A percentile compares a stretch with the other conserved stretches of the same genome.
These are phyloP conservation scores for Popillia japonica DNA, from an alignment of 1,140 invertebrate genomes.

Conservation along the genomic window DNA sequence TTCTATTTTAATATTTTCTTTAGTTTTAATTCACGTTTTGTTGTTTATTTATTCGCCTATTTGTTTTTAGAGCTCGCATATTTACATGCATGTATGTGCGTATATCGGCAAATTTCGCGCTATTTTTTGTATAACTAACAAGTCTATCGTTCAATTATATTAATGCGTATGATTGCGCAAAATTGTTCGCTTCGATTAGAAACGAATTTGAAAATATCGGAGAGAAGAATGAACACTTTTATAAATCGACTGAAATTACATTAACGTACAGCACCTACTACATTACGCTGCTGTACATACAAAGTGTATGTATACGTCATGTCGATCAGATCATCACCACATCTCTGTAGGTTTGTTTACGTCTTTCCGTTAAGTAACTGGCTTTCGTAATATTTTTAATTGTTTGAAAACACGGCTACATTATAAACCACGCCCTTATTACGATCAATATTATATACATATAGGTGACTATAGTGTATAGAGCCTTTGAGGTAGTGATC, in stretches of 20 bases:
- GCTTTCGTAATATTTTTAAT: constrained; percentile 16
- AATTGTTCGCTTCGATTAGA: neutral
- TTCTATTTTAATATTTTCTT: neutral
- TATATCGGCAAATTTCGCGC: neutral
- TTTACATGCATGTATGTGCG: neutral
- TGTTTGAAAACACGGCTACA: constrained; percentile 29
- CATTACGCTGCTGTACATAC: neutral
- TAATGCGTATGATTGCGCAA: neutral
- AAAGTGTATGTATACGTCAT: constrained; percentile 1
- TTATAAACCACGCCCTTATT: constrained; percentile 29
- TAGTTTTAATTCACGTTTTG: constrained; percentile 13
- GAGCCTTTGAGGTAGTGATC: constrained; percentile 19
- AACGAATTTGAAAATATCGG: neutral
- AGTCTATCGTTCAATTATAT: neutral
- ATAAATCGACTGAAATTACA: neutral
- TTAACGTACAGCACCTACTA: neutral
- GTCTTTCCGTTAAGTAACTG: neutral
- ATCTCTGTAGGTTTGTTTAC: neutral
- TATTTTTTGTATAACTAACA: neutral
- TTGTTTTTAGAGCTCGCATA: neutral
- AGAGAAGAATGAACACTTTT: neutral
- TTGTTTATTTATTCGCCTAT: neutral
- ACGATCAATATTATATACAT: constrained; percentile 37
- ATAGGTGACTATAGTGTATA: constrained; percentile 29
- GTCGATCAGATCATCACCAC: neutral